Evolutionary conservation across 2,113 vertebrate genomes (phyloP).

Genomic region (Cyrtonyx montezumae): DNA sequence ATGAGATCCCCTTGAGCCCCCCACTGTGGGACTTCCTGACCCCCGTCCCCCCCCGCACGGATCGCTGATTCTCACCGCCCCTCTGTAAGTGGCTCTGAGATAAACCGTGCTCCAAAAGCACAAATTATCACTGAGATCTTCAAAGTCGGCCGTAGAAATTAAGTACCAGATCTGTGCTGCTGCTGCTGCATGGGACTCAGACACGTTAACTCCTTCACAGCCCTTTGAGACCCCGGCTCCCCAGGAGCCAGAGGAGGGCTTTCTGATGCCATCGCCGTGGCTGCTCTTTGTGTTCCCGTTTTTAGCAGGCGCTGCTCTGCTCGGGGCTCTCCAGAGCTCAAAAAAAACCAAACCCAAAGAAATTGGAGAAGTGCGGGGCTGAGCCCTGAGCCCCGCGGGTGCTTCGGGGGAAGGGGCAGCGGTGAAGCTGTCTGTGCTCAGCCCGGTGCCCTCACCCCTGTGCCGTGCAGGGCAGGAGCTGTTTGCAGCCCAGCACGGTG

Average conservation of each 20-base stretch:
- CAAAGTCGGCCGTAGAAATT: neutral
- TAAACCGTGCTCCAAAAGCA: neutral
- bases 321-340: neutral
- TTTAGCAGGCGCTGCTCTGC: neutral
- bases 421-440: neutral
- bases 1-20: fast-evolving
- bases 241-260: neutral
- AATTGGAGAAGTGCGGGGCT: neutral
- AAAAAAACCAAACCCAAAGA: neutral
- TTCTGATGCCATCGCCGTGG: neutral
- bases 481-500: neutral
- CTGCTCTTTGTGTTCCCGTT: conserved; percentile 30
- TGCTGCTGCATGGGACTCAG: conserved; percentile 32
- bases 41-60: neutral
- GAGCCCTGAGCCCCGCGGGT: too few relatives aligned
- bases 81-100: neutral
- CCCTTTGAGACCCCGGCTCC: conserved; percentile 5
- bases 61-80: fast-evolving
- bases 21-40: neutral
- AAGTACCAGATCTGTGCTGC: neutral
- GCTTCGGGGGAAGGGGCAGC: too few relatives aligned
- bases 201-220: neutral
- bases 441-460: neutral
- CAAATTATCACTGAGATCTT: neutral
- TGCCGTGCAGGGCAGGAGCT: fast-evolving